Evolutionary conservation across 2,797 vertebrate species (phyloP).

Genomic region (Dryobates pubescens): DNA sequence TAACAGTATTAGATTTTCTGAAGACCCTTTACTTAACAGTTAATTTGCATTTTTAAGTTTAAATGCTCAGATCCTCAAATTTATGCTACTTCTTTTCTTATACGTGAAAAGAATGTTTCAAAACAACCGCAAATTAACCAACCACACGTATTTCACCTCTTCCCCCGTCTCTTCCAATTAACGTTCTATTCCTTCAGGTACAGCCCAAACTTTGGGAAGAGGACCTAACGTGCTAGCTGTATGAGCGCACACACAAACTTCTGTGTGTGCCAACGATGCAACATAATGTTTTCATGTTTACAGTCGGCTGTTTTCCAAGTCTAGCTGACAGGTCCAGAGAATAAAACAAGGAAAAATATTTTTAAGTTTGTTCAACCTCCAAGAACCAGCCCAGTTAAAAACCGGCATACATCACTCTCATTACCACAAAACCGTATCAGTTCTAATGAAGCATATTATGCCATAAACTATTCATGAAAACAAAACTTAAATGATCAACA

Average conservation of each 20-base stretch:
- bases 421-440: background rate
- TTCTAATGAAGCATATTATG: background rate
- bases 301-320: slow-evolving; percentile 32
- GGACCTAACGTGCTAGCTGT: background rate
- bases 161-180: background rate
- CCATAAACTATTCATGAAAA: background rate
- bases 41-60: background rate
- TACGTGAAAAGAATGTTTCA: background rate
- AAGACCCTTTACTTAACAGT: background rate
- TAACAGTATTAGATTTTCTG: background rate
- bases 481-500: background rate
- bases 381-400: background rate
- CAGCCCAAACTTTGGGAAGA: background rate
- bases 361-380: background rate
- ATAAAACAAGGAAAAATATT: slow-evolving; percentile 18
- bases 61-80: background rate
- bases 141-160: background rate
- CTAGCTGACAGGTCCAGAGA: background rate
- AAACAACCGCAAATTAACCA: background rate
- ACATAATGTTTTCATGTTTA: background rate
- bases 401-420: background rate
- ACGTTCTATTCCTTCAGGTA: background rate
- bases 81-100: background rate
- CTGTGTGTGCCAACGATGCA: background rate
- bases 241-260: background rate